A percentile compares a stretch with the other conserved stretches of the same genome.
These are phyloP conservation scores for Mya arenaria DNA, from an alignment of 1,140 invertebrate species.

Conservation along the genomic window DNA sequence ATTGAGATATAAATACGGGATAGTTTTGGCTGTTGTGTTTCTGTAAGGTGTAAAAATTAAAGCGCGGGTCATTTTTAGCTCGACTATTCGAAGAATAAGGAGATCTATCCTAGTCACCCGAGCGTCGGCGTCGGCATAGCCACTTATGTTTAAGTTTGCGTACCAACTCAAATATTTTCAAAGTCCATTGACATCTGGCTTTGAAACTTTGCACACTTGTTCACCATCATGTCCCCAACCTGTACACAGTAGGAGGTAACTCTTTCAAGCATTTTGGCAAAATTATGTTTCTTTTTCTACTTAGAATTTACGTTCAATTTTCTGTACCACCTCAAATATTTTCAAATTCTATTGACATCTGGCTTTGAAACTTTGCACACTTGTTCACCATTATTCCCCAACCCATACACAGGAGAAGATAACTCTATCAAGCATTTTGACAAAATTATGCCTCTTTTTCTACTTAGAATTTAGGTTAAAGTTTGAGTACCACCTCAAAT, in stretches of 20 bases:
- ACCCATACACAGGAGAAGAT: neutral
- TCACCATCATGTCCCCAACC: neutral
- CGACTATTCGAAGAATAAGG: too few relatives aligned
- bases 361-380: neutral
- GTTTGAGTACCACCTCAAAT: too few relatives aligned
- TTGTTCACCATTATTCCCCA: neutral
- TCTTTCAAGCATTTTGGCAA: neutral
- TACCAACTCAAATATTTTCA: neutral
- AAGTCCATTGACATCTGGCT: too few relatives aligned
- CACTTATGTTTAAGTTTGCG: neutral
- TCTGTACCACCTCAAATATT: too few relatives aligned
- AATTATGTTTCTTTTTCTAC: neutral
- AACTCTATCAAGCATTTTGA: too few relatives aligned
- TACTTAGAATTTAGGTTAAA: too few relatives aligned
- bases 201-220: neutral
- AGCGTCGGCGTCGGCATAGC: neutral
- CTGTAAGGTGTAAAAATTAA: too few relatives aligned
- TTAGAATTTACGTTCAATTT: too few relatives aligned
- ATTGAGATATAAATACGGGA: too few relatives aligned
- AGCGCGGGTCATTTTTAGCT: too few relatives aligned
- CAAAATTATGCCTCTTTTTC: too few relatives aligned
- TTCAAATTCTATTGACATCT: neutral
- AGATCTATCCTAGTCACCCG: neutral
- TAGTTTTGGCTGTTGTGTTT: too few relatives aligned
- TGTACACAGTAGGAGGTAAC: neutral